These are phyloP conservation scores for Ciconia boyciana DNA, from an alignment of 2,113 vertebrate species.

Conservation along the genomic window DNA sequence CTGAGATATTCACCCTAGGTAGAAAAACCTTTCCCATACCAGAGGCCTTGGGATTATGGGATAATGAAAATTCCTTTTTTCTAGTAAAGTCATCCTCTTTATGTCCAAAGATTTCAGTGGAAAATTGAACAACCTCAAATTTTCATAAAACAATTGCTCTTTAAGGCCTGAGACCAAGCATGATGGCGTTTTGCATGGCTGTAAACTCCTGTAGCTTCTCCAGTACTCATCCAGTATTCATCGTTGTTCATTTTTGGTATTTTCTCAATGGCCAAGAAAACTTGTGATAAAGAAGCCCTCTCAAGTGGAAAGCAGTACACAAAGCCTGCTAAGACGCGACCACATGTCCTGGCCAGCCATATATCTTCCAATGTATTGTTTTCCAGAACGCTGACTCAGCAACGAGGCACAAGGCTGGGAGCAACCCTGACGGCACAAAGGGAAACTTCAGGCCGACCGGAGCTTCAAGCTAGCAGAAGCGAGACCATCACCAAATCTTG, in stretches of 20 bases:
- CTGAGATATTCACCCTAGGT: neutral
- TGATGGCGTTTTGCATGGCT: neutral
- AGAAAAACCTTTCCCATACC: neutral
- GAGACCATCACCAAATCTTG: neutral
- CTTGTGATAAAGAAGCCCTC: neutral
- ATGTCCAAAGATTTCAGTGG: neutral
- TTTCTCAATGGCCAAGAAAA: neutral
- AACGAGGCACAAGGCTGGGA: neutral
- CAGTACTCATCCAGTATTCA: neutral
- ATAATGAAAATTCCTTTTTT: neutral
- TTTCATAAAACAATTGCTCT: neutral
- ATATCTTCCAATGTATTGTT: neutral
- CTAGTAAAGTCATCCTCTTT: neutral
- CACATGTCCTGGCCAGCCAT: neutral
- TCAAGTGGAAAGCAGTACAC: neutral
- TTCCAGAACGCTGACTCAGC: neutral
- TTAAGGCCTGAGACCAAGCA: neutral
- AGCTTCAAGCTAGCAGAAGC: neutral
- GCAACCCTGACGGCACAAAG: neutral
- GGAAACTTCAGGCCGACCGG: neutral
- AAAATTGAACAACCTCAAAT: neutral
- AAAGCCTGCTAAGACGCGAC: neutral
- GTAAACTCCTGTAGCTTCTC: neutral
- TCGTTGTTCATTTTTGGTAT: neutral
- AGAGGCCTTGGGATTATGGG: neutral